Base-by-base conservation (phyloP, 2,797 vertebrate species). In the Crenuchus spilurus region DNA sequence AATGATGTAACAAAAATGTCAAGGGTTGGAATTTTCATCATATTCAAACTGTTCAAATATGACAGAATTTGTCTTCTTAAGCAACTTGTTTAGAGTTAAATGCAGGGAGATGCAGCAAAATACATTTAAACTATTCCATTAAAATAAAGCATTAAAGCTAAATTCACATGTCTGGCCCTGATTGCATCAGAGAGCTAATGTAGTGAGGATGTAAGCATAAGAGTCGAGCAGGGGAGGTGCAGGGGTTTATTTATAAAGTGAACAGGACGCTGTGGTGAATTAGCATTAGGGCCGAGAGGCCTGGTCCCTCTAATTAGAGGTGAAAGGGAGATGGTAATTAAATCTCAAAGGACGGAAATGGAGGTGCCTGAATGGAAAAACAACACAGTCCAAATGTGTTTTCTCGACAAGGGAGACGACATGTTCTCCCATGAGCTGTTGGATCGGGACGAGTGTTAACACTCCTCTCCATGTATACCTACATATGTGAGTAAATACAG, bases 291-390 rank as follows among this genome's bases (percentile, higher is more conserved):
- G 87, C 86, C 61, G 79, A 89, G 81, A 75, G 82, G 81, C 84
- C 84, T 86, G 82, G 86, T 85, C 80, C 77, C 85, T 84, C 84
- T 92, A 92, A 93, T 93, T 88, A 92, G 87, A 93, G 90, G 89
- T 91, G 91, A 92, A 79, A 89, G 84, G 84, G 83, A 92, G 87
- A 88, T 83, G 83, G 87, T 92, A 92, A 92, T 90, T 91, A 88
- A 91, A 91, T 90, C 90, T 87, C 64, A 52, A 67, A 76, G 75
- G 60, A 82, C 61, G 46, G 66, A 79, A 84, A 62, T 72, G 55
- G 42, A 83, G 74, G 80, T 72, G 64, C 69, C 63, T 61, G 74
- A 66, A 78, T n/a, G 80, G 80, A 79, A 83, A 84, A 76, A 57
- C 44, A 74, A 74, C 57, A 74, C 80, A 83, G 76, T 86, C 80